Conservation (phyloP, 2,113 vertebrate species). For the Tapirus terrestris region DNA sequence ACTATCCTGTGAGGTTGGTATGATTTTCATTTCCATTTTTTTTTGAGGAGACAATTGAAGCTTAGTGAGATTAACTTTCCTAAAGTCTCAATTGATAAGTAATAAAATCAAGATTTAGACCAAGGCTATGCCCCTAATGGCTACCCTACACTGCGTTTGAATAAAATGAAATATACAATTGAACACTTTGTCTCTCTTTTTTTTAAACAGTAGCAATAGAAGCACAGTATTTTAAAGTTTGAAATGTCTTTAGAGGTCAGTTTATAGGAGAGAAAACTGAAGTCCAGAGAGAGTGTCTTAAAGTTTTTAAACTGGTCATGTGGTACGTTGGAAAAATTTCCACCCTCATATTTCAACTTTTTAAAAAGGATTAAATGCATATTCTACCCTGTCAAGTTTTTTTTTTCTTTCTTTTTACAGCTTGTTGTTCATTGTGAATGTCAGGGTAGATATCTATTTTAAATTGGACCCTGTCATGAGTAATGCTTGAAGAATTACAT, state of each 20-base stretch:
- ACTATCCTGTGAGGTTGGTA: neutral
- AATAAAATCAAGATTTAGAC: neutral
- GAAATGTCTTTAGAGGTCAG: neutral
- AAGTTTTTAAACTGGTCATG: neutral
- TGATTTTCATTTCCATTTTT: neutral
- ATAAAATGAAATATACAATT: neutral
- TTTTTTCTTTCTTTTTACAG: no score
- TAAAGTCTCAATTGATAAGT: neutral
- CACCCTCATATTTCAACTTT: neutral
- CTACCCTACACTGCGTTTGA: neutral
- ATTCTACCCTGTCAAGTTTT: neutral
- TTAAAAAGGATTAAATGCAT: neutral
- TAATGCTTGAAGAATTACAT: constrained; percentile 14
- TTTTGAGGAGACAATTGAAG: neutral
- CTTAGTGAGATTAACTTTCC: neutral
- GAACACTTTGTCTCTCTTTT: neutral
- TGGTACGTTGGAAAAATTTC: neutral
- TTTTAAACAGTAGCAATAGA: neutral
- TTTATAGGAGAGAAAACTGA: neutral
- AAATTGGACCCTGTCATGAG: constrained; percentile 15
- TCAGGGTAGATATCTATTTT: constrained; percentile 1
- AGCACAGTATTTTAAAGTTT: neutral
- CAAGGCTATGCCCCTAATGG: neutral
- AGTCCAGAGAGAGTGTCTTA: neutral
- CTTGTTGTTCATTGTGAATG: neutral